Conservation (phyloP, 2,888 invertebrate genomes). For the Lochmaea crataegi region DNA sequence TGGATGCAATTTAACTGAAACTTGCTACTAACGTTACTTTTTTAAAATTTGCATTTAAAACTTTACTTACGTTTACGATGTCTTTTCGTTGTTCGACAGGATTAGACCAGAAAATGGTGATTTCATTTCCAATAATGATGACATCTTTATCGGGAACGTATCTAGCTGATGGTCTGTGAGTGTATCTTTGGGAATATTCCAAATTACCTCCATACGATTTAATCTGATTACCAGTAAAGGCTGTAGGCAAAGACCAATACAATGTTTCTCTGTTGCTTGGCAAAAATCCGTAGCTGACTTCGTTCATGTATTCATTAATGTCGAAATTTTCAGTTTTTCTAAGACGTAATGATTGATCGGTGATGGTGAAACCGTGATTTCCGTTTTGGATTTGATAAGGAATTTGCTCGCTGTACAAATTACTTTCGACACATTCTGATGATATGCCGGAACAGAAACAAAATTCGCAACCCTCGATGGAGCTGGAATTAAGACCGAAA, state of each 20-base stretch:
- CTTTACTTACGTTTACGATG: slow-evolving; percentile 70
- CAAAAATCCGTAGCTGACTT: slow-evolving; percentile 71
- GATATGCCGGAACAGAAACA: slow-evolving; percentile 92
- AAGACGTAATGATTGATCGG: slow-evolving; percentile 68
- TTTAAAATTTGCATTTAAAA: neutral
- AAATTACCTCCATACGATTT: slow-evolving; percentile 89
- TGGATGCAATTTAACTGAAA: slow-evolving; percentile 75
- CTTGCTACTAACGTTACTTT: slow-evolving; percentile 65
- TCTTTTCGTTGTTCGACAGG: slow-evolving; percentile 70
- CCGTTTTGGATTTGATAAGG: slow-evolving; percentile 72
- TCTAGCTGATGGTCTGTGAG: slow-evolving; percentile 66
- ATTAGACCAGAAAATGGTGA: slow-evolving; percentile 82
- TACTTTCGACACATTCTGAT: slow-evolving; percentile 78
- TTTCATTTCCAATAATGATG: slow-evolving; percentile 82
- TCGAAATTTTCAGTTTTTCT: slow-evolving; percentile 66
- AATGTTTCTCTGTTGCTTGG: slow-evolving; percentile 66
- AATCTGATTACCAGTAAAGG: slow-evolving; percentile 79
- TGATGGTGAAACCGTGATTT: slow-evolving; percentile 73
- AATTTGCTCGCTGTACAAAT: slow-evolving; percentile 73
- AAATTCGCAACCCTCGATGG: slow-evolving; percentile 82
- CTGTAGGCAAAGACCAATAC: slow-evolving; percentile 82
- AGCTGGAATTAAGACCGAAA: slow-evolving; percentile 77
- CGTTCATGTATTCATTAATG: slow-evolving; percentile 70
- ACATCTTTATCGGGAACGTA: slow-evolving; percentile 81
- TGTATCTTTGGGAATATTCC: slow-evolving; percentile 79